Evolutionary conservation across 2,797 vertebrate species (phyloP).

Genomic region (Cossypha dichroa): DNA sequence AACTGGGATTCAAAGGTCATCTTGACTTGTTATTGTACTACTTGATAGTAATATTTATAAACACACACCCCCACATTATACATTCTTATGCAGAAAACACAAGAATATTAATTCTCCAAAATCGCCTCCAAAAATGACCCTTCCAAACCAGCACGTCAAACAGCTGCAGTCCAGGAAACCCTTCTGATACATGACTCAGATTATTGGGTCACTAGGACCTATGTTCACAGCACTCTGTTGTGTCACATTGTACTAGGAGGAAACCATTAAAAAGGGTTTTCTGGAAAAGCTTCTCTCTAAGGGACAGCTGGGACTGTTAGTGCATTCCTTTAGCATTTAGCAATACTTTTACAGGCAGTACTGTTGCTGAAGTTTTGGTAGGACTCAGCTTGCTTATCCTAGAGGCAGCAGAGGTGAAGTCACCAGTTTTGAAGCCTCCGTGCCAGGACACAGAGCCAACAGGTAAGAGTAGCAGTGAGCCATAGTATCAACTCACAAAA

Average conservation of each 20-base stretch:
- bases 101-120: neutral
- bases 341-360: neutral
- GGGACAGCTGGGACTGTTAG: neutral
- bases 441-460: neutral
- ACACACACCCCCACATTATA: neutral
- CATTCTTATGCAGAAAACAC: neutral
- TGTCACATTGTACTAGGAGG: neutral
- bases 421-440: neutral
- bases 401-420: neutral
- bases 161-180: neutral
- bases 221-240: neutral
- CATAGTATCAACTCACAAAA: fast-evolving
- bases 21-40: neutral
- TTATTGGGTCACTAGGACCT: neutral
- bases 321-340: neutral
- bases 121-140: neutral
- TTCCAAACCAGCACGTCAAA: neutral
- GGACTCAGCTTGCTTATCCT: neutral
- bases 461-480: neutral
- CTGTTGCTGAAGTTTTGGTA: neutral
- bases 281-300: neutral
- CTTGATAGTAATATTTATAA: neutral
- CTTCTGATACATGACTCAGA: neutral
- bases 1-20: neutral
- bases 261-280: neutral